These are phyloP conservation scores for Agelastica alni DNA, from an alignment of 2,888 invertebrate genomes.

Conservation along the genomic window DNA sequence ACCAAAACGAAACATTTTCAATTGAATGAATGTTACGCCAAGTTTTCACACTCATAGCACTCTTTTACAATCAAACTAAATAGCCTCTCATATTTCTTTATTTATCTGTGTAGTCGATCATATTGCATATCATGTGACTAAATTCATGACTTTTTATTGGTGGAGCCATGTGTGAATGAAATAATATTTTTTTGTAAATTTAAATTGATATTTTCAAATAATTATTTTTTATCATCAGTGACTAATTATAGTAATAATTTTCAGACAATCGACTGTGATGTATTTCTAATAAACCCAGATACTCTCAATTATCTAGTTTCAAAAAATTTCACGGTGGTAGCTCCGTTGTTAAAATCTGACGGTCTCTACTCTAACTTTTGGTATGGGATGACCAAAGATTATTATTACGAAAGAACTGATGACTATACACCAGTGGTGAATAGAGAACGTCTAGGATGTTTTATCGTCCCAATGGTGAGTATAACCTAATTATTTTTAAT, in stretches of 20 bases:
- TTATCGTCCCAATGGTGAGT: conserved; percentile 78
- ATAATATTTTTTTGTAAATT: too few species aligned
- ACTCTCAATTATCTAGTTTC: conserved; percentile 67
- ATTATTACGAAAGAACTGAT: conserved; percentile 82
- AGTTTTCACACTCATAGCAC: too few species aligned
- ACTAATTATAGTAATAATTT: conserved; percentile 39
- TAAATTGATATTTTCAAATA: not conserved
- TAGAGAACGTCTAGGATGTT: conserved; percentile 71
- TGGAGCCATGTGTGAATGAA: too few species aligned
- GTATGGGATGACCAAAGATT: conserved; percentile 88
- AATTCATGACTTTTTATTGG: too few species aligned
- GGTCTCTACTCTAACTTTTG: conserved; percentile 94
- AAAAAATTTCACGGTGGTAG: conserved; percentile 68
- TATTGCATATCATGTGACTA: too few species aligned
- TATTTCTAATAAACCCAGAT: conserved; percentile 71
- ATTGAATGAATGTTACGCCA: too few species aligned
- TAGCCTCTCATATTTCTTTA: too few species aligned
- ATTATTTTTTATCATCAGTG: not conserved
- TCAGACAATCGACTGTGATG: conserved; percentile 85
- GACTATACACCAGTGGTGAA: conserved; percentile 82
- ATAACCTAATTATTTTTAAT: too few species aligned
- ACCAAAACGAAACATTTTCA: too few species aligned
- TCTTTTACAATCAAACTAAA: too few species aligned
- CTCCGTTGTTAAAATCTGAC: conserved; percentile 86
- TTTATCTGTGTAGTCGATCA: too few species aligned